Evolutionary conservation across 2,888 invertebrate species (phyloP).

Genomic region (Tetragnatha montana): DNA sequence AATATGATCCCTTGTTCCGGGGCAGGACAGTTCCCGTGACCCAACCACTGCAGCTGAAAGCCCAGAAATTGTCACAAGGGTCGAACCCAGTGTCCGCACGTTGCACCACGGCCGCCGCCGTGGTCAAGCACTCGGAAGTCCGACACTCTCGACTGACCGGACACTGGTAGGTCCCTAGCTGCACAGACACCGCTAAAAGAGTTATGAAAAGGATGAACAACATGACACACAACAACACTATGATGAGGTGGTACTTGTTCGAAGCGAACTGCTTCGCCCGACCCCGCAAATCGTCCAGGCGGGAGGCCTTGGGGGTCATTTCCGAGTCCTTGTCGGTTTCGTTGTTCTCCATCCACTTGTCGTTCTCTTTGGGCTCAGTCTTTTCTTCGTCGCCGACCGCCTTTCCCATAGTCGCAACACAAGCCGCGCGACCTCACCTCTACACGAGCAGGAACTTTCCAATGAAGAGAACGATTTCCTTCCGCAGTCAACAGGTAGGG

Average conservation of each 20-base stretch:
- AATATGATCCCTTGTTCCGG: constrained; percentile 78
- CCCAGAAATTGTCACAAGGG: constrained; percentile 79
- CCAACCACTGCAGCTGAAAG: constrained; percentile 80
- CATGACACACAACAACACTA: constrained; percentile 71
- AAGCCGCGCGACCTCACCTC: not conserved
- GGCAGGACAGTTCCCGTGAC: constrained; percentile 77
- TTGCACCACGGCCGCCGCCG: constrained; percentile 78
- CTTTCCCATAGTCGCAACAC: constrained; percentile 39
- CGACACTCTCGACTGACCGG: constrained; percentile 77
- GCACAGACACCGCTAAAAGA: constrained; percentile 77
- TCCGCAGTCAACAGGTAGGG: not conserved
- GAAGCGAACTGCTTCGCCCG: constrained; percentile 66
- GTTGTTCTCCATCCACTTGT: constrained; percentile 69
- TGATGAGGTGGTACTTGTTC: constrained; percentile 61
- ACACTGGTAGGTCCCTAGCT: constrained; percentile 78
- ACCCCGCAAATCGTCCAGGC: constrained; percentile 52
- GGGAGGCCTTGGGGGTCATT: constrained; percentile 36
- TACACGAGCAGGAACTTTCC: not conserved
- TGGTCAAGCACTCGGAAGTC: constrained; percentile 78
- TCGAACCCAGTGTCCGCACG: constrained; percentile 73
- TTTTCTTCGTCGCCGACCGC: constrained; percentile 70
- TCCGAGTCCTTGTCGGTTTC: constrained; percentile 65
- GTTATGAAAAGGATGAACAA: constrained; percentile 77
- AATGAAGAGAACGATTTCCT: not conserved
- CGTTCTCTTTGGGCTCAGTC: constrained; percentile 71